Evolutionary conservation across 30 jellyfish, hydroid and myxozoan species (phyloP), one percentile per base, ranked within the genome.

Genomic region (Mastigias papua): DNA sequence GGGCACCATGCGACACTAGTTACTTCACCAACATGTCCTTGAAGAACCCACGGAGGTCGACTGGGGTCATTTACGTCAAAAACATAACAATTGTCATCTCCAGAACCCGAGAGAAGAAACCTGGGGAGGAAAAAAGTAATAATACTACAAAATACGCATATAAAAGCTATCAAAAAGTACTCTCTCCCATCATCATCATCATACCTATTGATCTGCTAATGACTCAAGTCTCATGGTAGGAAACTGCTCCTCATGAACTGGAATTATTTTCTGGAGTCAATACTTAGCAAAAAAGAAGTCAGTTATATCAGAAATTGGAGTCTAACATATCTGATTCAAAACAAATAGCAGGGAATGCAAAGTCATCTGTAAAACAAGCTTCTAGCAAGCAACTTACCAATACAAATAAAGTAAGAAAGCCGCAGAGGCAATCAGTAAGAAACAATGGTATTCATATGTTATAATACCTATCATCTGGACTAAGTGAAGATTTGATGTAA

Each of bases 1-100:
- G 97, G 99, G 29, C 98, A 96, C 99, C 99, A 96, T 35, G 97
- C 84, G 60, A 96, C 98, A 72, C 99, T 96, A 26, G 99, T 96
- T 28, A 96, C 99, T 64, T 96, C 99, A 7, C 98, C 98, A 20
- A 60, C 85, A 80, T 96, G 99, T 3, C 99, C 99, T 87, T 96
- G 86, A 82, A 96, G 90, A 16, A 91, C 69, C 99, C 99, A 96
- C 2, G 99, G 99, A 26, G 91, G 54, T 31, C 73, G 73, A 4
- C 62, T 58, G 15, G 99, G 96, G 51, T 82, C 81, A 72, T 91
- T 85, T 21, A 90, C 91, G 69, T 87, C 78, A 90, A 98, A 96
- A 29, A 96, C 93, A 69, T 96, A 96, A 28, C 97, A 98, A 65
- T 96, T 87, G 80, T 78, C 86, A 78, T 96, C 98, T 25, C 97